phyloP scores from a whole-genome alignment of 2,888 invertebrate genomes.

The Philereme vetulata region DNA sequence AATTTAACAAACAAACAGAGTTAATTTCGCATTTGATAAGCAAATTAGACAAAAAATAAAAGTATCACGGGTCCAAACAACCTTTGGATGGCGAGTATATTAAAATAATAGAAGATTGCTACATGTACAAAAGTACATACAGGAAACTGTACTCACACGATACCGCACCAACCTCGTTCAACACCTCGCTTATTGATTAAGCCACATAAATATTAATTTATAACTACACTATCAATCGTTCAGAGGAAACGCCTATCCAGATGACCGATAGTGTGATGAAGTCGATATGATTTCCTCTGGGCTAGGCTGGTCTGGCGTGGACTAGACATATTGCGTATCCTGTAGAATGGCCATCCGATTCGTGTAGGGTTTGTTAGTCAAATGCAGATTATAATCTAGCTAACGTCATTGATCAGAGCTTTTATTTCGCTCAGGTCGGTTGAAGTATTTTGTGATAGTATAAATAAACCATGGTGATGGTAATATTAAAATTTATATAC shows the following conservation, averaged over 20 bases:
- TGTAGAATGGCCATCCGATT: slow-evolving; percentile 8
- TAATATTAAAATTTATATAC: too few relatives aligned
- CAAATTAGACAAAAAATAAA: too few relatives aligned
- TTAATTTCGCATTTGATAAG: too few relatives aligned
- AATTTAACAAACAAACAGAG: too few relatives aligned
- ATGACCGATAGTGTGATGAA: slow-evolving; percentile 55
- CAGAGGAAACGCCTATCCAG: slow-evolving; percentile 47
- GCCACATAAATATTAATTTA: slow-evolving; percentile 25
- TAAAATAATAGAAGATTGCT: too few relatives aligned
- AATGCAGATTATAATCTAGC: not conserved
- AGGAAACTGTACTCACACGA: not conserved
- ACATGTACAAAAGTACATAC: too few relatives aligned
- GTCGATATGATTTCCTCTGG: slow-evolving; percentile 43
- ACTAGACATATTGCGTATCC: slow-evolving; percentile 7
- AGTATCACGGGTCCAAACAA: too few relatives aligned
- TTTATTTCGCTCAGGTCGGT: too few relatives aligned
- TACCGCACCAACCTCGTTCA: slow-evolving; percentile 1
- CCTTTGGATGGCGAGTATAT: too few relatives aligned
- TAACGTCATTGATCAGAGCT: too few relatives aligned
- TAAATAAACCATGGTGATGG: too few relatives aligned
- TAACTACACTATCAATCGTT: slow-evolving; percentile 32
- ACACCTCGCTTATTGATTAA: slow-evolving; percentile 20
- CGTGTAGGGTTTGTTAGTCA: slow-evolving; percentile 8
- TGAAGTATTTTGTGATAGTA: too few relatives aligned
- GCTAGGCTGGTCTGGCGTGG: slow-evolving; percentile 5